Conservation (phyloP, 2,888 invertebrate genomes). For the Tupiocoris notatus region DNA sequence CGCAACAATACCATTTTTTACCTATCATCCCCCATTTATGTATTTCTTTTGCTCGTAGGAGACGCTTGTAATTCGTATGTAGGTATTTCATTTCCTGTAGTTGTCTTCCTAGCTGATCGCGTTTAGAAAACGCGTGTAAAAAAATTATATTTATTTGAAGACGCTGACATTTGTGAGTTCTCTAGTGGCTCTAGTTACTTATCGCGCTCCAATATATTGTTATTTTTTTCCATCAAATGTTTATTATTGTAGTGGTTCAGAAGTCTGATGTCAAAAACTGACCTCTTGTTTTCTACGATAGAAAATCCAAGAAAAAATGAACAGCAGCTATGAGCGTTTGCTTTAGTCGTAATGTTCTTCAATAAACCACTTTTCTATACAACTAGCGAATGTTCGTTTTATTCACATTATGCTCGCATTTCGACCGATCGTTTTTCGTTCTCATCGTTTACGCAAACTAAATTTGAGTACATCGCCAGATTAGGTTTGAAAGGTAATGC, state of each 20-base stretch:
- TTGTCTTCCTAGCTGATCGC: neutral
- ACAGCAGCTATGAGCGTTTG: too few species aligned
- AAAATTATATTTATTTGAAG: neutral
- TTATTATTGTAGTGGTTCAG: neutral
- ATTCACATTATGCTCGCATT: too few species aligned
- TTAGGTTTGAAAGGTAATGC: too few species aligned
- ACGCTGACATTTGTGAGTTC: neutral
- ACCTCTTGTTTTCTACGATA: too few species aligned
- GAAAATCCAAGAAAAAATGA: too few species aligned
- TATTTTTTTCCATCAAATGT: neutral
- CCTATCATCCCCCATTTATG: neutral
- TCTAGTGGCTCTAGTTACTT: neutral
- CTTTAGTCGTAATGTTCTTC: too few species aligned
- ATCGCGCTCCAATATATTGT: neutral
- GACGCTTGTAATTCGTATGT: neutral
- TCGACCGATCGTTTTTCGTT: too few species aligned
- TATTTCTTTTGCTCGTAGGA: neutral
- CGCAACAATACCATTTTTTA: slow-evolving; percentile 67
- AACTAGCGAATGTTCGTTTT: too few species aligned
- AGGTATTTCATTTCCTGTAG: too few species aligned
- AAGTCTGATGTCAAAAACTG: neutral
- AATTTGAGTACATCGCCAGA: too few species aligned
- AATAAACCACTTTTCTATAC: too few species aligned
- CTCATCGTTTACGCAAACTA: too few species aligned
- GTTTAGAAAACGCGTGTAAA: neutral